These are phyloP conservation scores for Drosophila multiciliata DNA, from an alignment of 2,888 invertebrate species.

Conservation along the genomic window DNA sequence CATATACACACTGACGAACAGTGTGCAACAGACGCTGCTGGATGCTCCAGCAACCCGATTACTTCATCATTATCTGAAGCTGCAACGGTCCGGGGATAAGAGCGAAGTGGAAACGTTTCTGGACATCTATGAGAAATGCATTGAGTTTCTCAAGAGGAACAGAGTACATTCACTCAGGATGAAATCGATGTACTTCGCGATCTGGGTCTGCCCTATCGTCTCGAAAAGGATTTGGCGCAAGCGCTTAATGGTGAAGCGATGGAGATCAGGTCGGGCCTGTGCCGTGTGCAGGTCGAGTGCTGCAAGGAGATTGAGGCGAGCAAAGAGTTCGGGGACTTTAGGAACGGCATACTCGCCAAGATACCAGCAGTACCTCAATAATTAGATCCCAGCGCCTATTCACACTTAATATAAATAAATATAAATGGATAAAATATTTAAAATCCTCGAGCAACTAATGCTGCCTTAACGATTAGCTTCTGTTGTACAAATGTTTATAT, in stretches of 20 bases:
- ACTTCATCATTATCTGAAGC: conserved; percentile 74
- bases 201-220: conserved; percentile 73
- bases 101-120: conserved; percentile 76
- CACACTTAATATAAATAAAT: neutral
- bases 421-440: conserved; percentile 14
- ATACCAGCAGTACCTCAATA: conserved; percentile 57
- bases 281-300: conserved; percentile 80
- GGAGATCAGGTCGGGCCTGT: conserved; percentile 78
- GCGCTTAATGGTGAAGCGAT: conserved; percentile 71
- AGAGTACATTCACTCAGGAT: conserved; percentile 73
- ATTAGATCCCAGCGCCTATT: conserved; percentile 40
- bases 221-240: conserved; percentile 78
- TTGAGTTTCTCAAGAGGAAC: conserved; percentile 62
- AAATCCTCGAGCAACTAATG: conserved; percentile 33
- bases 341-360: conserved; percentile 80
- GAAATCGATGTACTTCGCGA: conserved; percentile 81
- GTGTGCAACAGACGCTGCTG: conserved; percentile 77
- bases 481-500: too few species aligned
- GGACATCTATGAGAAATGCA: conserved; percentile 82
- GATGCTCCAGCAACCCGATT: conserved; percentile 74
- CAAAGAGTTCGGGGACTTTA: conserved; percentile 74
- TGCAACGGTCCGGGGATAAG: conserved; percentile 78
- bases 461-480: conserved; percentile 36
- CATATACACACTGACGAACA: conserved; percentile 78
- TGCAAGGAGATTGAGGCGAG: conserved; percentile 82